Evolutionary conservation across 92 coral and sea anemone species (phyloP).

Genomic region (Phenganax subtilis): DNA sequence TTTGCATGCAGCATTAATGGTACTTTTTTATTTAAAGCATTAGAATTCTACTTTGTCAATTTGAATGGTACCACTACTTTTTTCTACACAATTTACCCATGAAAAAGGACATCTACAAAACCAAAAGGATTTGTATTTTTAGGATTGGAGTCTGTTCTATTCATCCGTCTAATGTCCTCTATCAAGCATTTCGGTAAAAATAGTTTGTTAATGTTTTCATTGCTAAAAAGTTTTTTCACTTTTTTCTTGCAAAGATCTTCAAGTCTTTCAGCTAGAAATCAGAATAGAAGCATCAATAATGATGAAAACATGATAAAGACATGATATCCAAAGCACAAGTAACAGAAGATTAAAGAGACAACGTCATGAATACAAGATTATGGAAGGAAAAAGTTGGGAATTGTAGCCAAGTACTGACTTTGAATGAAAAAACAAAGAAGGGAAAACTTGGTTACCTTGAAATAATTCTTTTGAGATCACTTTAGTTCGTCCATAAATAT

Average conservation of each 20-base stretch:
- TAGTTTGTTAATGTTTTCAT: slow-evolving; percentile 60
- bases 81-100: too few species aligned
- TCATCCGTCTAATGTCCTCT: slow-evolving; percentile 29
- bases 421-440: neutral
- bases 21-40: too few species aligned
- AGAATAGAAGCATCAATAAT: slow-evolving; percentile 2
- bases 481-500: slow-evolving; percentile 95
- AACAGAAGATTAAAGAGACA: neutral
- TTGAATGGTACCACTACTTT: too few species aligned
- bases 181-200: slow-evolving; percentile 66
- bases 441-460: slow-evolving; percentile 59
- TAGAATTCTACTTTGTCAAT: too few species aligned
- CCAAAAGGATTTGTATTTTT: too few species aligned
- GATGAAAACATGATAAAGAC: neutral
- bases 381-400: neutral
- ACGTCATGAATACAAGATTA: neutral
- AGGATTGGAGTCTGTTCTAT: neutral
- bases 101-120: too few species aligned
- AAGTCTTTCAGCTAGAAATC: slow-evolving; percentile 64
- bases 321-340: neutral
- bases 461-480: slow-evolving; percentile 80
- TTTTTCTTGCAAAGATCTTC: slow-evolving; percentile 65
- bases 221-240: slow-evolving; percentile 56
- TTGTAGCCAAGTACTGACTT: neutral
- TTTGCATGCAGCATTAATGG: too few species aligned